These are phyloP conservation scores for Tipula confusa DNA, from an alignment of 2,888 invertebrate species.

Conservation along the genomic window DNA sequence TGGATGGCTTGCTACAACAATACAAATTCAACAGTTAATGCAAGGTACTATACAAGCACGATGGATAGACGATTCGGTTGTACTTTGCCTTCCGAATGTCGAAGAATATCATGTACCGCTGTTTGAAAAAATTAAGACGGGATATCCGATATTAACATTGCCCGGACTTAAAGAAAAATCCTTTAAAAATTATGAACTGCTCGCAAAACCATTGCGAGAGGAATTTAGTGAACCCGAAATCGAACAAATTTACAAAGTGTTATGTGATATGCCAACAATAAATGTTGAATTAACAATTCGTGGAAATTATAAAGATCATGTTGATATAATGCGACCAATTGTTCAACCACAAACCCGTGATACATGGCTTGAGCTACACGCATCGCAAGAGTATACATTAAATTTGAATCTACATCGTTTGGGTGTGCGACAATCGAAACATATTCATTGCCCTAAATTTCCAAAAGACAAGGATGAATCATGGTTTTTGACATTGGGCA, in stretches of 20 bases:
- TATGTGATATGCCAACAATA: slow-evolving; percentile 63
- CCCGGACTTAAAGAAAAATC: slow-evolving; percentile 45
- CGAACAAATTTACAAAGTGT: slow-evolving; percentile 59
- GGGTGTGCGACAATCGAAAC: slow-evolving; percentile 55
- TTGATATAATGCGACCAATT: slow-evolving; percentile 41
- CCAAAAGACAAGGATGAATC: slow-evolving; percentile 93
- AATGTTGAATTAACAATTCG: slow-evolving; percentile 56
- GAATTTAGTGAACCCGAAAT: slow-evolving; percentile 66
- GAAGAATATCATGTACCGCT: slow-evolving; percentile 60
- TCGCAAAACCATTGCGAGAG: slow-evolving; percentile 59
- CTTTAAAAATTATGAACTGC: slow-evolving; percentile 55
- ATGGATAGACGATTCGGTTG: slow-evolving; percentile 72
- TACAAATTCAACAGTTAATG: slow-evolving; percentile 72
- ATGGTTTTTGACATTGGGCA: slow-evolving; percentile 87
- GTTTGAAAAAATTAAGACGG: slow-evolving; percentile 53
- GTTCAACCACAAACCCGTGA: slow-evolving; percentile 46
- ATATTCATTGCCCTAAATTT: slow-evolving; percentile 79
- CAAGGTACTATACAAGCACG: slow-evolving; percentile 90
- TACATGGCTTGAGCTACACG: slow-evolving; percentile 60
- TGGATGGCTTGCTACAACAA: slow-evolving; percentile 80
- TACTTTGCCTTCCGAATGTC: slow-evolving; percentile 73
- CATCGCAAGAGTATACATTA: slow-evolving; percentile 70
- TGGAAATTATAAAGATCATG: slow-evolving; percentile 51
- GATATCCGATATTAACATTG: slow-evolving; percentile 42
- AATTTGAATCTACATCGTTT: slow-evolving; percentile 55